Evolutionary conservation across 2,888 invertebrate species (phyloP).

Genomic region (Hybos culiciformis): DNA sequence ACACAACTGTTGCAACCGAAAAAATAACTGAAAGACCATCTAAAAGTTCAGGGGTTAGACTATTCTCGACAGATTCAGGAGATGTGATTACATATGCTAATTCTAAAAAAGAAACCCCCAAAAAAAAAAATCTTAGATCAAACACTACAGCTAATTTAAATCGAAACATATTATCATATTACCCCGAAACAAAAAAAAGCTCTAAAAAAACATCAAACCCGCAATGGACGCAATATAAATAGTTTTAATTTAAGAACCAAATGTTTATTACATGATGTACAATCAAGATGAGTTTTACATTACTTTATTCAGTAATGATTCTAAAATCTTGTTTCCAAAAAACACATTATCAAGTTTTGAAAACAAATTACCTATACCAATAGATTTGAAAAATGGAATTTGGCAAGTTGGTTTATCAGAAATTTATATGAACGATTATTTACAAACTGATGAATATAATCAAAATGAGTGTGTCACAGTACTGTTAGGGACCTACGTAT

Average conservation of each 20-base stretch:
- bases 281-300: not conserved
- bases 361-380: not conserved
- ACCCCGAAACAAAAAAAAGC: not conserved
- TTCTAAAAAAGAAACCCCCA: not conserved
- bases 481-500: not conserved
- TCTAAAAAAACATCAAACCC: not conserved
- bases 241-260: not conserved
- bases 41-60: not conserved
- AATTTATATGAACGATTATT: not conserved
- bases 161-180: not conserved
- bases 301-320: not conserved
- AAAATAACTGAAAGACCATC: not conserved
- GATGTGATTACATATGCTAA: not conserved
- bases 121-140: not conserved
- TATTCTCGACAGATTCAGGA: not conserved
- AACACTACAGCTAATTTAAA: not conserved
- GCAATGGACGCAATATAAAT: not conserved
- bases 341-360: not conserved
- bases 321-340: not conserved
- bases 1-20: not conserved
- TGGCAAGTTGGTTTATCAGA: not conserved
- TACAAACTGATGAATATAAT: not conserved
- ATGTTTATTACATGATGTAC: not conserved
- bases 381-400: not conserved
- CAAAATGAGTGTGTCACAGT: not conserved